Evolutionary conservation across 2,888 invertebrate species (phyloP), one percentile per base, ranked within the genome.

Genomic region (Hoplodrina ambigua): DNA sequence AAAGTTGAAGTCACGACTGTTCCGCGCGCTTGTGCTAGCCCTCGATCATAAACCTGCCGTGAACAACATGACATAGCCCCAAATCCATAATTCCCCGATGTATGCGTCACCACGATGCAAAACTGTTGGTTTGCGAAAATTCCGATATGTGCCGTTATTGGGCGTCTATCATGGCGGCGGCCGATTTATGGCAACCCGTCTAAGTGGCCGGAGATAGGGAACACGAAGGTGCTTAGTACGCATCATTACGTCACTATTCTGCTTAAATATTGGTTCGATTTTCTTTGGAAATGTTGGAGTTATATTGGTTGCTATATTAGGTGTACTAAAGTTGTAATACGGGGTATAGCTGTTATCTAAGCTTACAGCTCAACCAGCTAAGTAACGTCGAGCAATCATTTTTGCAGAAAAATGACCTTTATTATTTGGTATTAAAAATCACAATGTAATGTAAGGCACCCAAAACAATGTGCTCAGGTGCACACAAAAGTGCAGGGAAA

Each of bases 111-210:
- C 63, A 56, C 52, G 59, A 62, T 25, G 49, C 37, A 65, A 58
- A 72, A 70, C 57, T 53, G 69, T 53, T 68, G 55, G 60, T 68
- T 69, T 37, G 60, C 62, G 56, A 61, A 67, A 80, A 57, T 61
- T 33, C 56, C 33, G n/a, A 56, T 41, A 46, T 57, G 56, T 46
- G 6, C 60, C 50, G 57, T 46, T 57, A 66, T 77, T 77, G 53
- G 49, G 25, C 44, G 53, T 53, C 50, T 63, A 44, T 71, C 57
- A 69, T 64, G 70, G 63, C 19, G 17, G 46, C n/a, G 46, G 52
- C 55, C 60, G 73, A 81, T 82, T 80, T 81, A 81, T 74, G 63
- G 57, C 37, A 46, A 63, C 72, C 80, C 69, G 69, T 67, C 50
- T 33, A 30, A 65, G 53, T 69, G 50, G 56, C 41, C 15, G 55